A percentile compares a stretch with the other conserved stretches of the same genome.
phyloP scores from a whole-genome alignment of 2,113 vertebrate genomes.

The Carassius carassius region DNA sequence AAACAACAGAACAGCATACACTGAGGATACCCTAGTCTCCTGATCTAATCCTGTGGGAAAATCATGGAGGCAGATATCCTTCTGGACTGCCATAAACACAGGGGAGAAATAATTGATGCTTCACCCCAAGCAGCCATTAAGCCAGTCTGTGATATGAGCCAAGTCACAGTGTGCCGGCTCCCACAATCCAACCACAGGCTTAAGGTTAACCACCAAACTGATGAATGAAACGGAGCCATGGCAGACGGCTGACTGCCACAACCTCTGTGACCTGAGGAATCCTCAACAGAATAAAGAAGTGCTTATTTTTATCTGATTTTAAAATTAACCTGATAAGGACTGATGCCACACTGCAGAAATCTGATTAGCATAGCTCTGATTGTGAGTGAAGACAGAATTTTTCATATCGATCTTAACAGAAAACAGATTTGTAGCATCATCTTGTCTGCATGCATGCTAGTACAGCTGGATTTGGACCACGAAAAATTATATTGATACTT shows the following conservation, averaged over 20 bases:
- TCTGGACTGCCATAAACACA: not conserved
- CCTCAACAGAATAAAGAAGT: not conserved
- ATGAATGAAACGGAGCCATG: slow-evolving; percentile 25
- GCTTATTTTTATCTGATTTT: not conserved
- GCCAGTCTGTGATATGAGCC: slow-evolving; percentile 40
- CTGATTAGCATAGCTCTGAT: not conserved
- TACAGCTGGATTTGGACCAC: not conserved
- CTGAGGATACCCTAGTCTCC: not conserved
- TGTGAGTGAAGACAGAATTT: not conserved
- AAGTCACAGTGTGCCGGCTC: slow-evolving; percentile 44
- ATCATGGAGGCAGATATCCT: not conserved
- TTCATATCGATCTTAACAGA: not conserved
- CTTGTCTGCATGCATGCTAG: not conserved
- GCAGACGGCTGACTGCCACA: not conserved
- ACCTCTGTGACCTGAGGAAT: not conserved
- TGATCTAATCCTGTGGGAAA: not conserved
- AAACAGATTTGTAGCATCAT: not conserved
- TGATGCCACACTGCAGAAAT: not conserved
- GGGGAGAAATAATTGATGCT: slow-evolving; percentile 24
- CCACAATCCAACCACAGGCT: slow-evolving; percentile 46
- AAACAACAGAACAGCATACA: not conserved
- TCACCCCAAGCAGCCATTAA: not conserved
- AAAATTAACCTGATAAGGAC: not conserved
- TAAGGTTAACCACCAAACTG: slow-evolving; percentile 50
- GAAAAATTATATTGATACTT: not conserved